Percentiles rank a stretch among this genome's conserved stretches.
Conservation (phyloP, 2,113 vertebrate species). For the Cottus gobio region DNA sequence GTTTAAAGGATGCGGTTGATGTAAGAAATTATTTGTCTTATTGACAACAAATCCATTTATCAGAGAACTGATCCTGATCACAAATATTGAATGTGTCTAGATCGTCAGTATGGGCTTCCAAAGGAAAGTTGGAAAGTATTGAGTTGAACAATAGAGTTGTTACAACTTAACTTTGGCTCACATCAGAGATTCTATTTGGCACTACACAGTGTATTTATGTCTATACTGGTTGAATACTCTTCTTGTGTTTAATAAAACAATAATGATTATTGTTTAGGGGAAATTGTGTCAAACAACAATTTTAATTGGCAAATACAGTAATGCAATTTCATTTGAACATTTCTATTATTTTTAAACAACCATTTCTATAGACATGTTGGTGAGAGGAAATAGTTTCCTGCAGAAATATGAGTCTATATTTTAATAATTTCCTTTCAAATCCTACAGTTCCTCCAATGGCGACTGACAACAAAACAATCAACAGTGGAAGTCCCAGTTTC, state of each 20-base stretch:
- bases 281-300: not conserved
- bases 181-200: not conserved
- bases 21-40: too few species aligned
- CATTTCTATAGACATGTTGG: not conserved
- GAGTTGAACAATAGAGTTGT: not conserved
- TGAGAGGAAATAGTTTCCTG: not conserved
- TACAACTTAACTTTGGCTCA: not conserved
- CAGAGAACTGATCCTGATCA: too few species aligned
- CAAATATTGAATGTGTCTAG: too few species aligned
- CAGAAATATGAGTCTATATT: constrained; percentile 16
- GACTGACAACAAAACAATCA: accelerated
- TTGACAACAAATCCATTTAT: too few species aligned
- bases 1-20: too few species aligned
- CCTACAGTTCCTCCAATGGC: constrained; percentile 43
- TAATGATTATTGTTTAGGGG: not conserved
- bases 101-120: not conserved
- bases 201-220: not conserved
- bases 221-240: not conserved
- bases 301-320: not conserved
- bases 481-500: not conserved
- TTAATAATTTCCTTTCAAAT: constrained; percentile 52
- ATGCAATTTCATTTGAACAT: not conserved
- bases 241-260: not conserved
- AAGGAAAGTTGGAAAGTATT: not conserved
- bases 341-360: not conserved